phyloP scores from a whole-genome alignment of 2,113 vertebrate genomes.

The Malurus elegans region DNA sequence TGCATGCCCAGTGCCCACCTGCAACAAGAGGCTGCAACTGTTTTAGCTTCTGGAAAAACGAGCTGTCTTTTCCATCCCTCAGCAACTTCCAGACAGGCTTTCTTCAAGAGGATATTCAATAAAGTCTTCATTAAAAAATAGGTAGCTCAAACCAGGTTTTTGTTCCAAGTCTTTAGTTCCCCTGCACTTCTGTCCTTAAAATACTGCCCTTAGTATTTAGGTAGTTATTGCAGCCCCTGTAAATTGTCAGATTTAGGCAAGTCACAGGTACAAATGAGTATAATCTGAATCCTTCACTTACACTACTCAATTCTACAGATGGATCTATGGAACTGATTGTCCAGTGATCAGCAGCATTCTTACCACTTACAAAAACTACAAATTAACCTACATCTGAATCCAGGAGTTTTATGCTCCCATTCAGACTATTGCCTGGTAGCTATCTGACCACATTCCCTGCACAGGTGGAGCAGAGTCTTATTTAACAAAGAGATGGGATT shows the following conservation, averaged over 20 bases:
- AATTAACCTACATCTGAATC: not conserved
- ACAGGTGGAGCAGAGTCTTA: not conserved
- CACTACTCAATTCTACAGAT: too few relatives aligned
- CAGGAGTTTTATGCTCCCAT: not conserved
- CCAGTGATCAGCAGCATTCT: not conserved
- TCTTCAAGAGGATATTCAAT: not conserved
- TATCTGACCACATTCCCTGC: not conserved
- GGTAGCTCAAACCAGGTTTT: not conserved
- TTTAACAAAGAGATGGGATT: not conserved
- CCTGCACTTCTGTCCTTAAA: not conserved
- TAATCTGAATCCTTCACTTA: not conserved
- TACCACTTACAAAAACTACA: not conserved
- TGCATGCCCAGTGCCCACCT: slow-evolving; percentile 25
- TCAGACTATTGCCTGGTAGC: not conserved
- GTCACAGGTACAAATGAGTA: not conserved
- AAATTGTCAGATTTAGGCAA: not conserved
- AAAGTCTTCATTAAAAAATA: not conserved
- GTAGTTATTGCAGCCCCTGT: not conserved
- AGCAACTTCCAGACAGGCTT: not conserved
- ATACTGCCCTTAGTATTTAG: not conserved
- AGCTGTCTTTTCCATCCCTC: not conserved
- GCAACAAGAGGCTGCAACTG: slow-evolving; percentile 22
- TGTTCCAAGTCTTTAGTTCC: not conserved
- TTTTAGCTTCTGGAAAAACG: slow-evolving; percentile 38
- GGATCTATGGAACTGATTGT: not conserved